Evolutionary conservation across 2,888 invertebrate genomes (phyloP).

Genomic region (Aleiodes alternator): DNA sequence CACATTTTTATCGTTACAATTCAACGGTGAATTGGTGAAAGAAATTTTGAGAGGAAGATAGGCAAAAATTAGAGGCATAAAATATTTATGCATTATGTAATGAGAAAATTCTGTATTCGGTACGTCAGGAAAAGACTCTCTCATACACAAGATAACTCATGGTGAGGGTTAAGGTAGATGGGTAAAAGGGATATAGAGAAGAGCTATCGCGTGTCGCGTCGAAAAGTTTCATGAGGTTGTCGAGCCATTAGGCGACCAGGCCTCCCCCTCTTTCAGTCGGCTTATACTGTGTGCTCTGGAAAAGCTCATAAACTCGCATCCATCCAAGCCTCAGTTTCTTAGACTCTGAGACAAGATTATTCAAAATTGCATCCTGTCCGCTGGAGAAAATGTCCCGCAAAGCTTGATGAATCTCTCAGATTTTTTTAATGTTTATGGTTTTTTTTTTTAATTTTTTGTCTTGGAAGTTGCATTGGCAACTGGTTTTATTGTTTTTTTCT

Average conservation of each 20-base stretch:
- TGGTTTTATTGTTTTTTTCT: no score
- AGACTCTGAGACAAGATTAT: constrained; percentile 33
- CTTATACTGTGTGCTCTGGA: constrained; percentile 31
- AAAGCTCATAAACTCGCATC: constrained; percentile 43
- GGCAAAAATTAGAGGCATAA: no score
- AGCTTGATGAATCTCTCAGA: neutral
- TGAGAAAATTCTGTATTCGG: neutral
- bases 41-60: no score
- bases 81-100: constrained; percentile 6
- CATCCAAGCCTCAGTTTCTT: neutral
- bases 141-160: constrained; percentile 15
- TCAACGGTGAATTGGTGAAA: no score
- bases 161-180: neutral
- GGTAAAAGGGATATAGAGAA: constrained; percentile 36
- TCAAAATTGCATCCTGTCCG: constrained; percentile 21
- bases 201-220: constrained; percentile 53
- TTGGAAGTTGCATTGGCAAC: neutral
- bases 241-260: constrained; percentile 57
- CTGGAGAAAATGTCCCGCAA: neutral
- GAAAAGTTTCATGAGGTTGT: constrained; percentile 58
- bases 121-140: constrained; percentile 5
- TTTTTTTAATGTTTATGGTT: neutral
- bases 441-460: neutral
- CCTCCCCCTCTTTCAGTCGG: constrained; percentile 27
- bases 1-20: no score